Evolutionary conservation across 2,888 invertebrate genomes (phyloP), one percentile per base, ranked within the genome.

Genomic region (Chloromyia formosa): DNA sequence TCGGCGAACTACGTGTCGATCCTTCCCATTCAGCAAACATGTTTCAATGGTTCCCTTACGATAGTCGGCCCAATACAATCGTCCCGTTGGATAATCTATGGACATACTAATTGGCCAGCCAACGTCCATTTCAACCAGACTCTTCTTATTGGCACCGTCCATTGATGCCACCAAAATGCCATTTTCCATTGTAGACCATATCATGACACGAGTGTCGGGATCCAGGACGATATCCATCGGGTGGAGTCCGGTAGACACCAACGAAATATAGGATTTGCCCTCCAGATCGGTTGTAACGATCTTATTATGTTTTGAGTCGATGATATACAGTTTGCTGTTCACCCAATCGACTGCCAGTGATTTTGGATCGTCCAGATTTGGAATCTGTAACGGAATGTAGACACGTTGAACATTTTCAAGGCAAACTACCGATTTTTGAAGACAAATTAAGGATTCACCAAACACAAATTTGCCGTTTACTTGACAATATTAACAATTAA

Each of bases 51-150:
- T 89, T 79, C 89, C 89, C 78, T 90, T 89, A 83, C 94, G 93
- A n/a, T 90, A 89, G 86, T 96, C 96, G 12, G 92, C 90, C 92
- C 94, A 94, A 87, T 95, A 95, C 2, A 96, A 84, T 5, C 95
- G 87, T n/a, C 87, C 86, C 0, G 91, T 91, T 0, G 93, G 89
- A 82, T 90, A 89, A 84, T 93, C 93, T 73, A 95, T 87, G 4
- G 94, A 90, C 61, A 95, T 87, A 78, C 94, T 93, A 3, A 90
- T 88, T 0, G 93, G 93, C 88, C 93, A 93, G 14, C 91, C 88
- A 76, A 92, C 86, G 79, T 90, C 88, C 2, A 87, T 86, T 74
- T 87, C 85, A 69, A 92, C 88, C 53, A 94, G 84, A 75, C 87
- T 85, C 79, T 87, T 87, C 78, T 88, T 85, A 18, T 86, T 86